Percentiles rank a stretch among this genome's conserved stretches.
These are phyloP conservation scores for Oedothorax gibbosus DNA, from an alignment of 1,140 invertebrate species.

Conservation along the genomic window DNA sequence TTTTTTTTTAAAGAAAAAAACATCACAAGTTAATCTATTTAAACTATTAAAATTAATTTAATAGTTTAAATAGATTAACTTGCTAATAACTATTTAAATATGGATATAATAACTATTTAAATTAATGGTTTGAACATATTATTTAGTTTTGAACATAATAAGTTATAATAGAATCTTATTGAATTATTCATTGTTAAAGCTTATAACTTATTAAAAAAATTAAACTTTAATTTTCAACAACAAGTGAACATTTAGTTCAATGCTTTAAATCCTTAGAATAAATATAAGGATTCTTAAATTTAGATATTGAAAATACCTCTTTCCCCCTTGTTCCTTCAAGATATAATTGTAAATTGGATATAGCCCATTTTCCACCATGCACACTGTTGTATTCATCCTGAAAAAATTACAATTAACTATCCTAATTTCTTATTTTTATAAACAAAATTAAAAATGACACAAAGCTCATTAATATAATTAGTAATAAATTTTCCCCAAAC, in stretches of 20 bases:
- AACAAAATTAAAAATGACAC: background rate
- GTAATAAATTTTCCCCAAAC: too few species aligned
- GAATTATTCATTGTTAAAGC: too few species aligned
- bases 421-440: background rate
- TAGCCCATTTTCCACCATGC: slow-evolving; percentile 94
- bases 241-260: background rate
- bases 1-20: too few species aligned
- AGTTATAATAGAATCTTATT: too few species aligned
- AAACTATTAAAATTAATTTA: too few species aligned
- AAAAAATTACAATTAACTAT: slow-evolving; percentile 4
- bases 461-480: background rate
- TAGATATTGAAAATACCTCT: slow-evolving; percentile 71
- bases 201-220: too few species aligned
- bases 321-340: slow-evolving; percentile 92
- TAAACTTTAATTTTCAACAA: background rate
- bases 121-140: too few species aligned
- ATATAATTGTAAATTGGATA: slow-evolving; percentile 90
- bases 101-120: too few species aligned
- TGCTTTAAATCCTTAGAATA: background rate
- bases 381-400: slow-evolving; percentile 94
- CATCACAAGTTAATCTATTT: too few species aligned
- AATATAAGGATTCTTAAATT: background rate
- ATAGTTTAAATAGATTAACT: too few species aligned
- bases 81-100: too few species aligned
- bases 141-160: too few species aligned